Evolutionary conservation across 2,888 invertebrate genomes (phyloP).

Genomic region (Masnerella sp.): DNA sequence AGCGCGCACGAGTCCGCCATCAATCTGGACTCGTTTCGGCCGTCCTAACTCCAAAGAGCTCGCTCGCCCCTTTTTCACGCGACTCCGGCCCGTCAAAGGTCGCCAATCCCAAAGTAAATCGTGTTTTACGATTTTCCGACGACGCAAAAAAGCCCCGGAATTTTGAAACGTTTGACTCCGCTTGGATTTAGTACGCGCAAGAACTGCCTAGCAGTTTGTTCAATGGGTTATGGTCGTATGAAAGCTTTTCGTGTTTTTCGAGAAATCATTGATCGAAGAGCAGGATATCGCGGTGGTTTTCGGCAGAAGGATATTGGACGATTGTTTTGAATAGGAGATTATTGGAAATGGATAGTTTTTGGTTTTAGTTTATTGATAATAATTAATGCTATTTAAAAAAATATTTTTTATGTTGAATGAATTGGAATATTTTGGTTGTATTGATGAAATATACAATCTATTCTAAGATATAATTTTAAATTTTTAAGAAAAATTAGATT

Average conservation of each 20-base stretch:
- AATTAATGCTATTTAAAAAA: no score
- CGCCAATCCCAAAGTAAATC: conserved; percentile 53
- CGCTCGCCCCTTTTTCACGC: conserved; percentile 54
- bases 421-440: no score
- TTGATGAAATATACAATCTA: no score
- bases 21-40: conserved; percentile 61
- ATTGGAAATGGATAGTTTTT: no score
- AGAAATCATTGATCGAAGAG: no score
- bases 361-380: no score
- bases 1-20: conserved; percentile 52
- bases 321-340: no score
- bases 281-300: no score
- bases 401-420: no score
- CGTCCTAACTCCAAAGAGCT: conserved; percentile 55
- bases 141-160: conserved; percentile 27
- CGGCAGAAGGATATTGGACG: no score
- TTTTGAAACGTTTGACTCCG: conserved; percentile 55
- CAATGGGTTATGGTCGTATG: conserved; percentile 36
- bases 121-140: conserved; percentile 57
- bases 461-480: no score
- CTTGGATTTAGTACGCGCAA: conserved; percentile 39
- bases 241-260: conserved; percentile 41
- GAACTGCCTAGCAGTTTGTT: conserved; percentile 31
- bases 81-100: conserved; percentile 48
- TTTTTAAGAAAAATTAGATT: no score